Evolutionary conservation across 2,797 vertebrate genomes (phyloP), one percentile per base, ranked within the genome.

Genomic region (Esox masquinongy): DNA sequence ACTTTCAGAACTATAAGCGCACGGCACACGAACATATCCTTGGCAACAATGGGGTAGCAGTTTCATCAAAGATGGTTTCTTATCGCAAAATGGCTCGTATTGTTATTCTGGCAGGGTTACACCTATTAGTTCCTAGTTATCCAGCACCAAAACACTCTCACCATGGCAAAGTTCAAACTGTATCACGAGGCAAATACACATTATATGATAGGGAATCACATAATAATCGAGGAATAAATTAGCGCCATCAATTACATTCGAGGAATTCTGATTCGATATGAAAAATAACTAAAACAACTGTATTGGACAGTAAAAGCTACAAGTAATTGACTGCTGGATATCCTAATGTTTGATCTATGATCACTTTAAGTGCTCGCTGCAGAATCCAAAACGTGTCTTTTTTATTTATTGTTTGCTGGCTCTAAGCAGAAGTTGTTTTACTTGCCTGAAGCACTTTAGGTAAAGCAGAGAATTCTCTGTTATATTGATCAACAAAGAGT

Each of bases 61-160:
- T 47, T 68, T 49, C 22, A n/a, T 61, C 68, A 67, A 68, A 49
- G 12, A 31, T 75, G 56, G 76, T 39, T 49, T 71, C 34, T 77
- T 78, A 74, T 51, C 64, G 49, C 70, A 53, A 83, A 78, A 80
- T 61, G 29, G 26, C 63, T 75, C 53, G 49, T 61, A 59, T 74
- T 82, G 75, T 77, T 77, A 51, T 79, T 79, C 75, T 73, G 72
- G 61, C 73, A 81, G 67, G 59, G 31, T 76, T 70, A 49, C 70
- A 29, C 17, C 22, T 73, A 72, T 68, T 75, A 36, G 24, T 47
- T 19, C 26, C 50, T 24, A 59, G 53, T 72, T 74, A 53, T 36
- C 17, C 67, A 43, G 34, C 31, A 68, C 31, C n/a, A 68, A 68
- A 68, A 43, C 17, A 68, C 67, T 68, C 19, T 51, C 49, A 61